Percentiles rank a stretch among this genome's conserved stretches.
Conservation (phyloP, 2,797 vertebrate species). For the Myripristis jacobus region DNA sequence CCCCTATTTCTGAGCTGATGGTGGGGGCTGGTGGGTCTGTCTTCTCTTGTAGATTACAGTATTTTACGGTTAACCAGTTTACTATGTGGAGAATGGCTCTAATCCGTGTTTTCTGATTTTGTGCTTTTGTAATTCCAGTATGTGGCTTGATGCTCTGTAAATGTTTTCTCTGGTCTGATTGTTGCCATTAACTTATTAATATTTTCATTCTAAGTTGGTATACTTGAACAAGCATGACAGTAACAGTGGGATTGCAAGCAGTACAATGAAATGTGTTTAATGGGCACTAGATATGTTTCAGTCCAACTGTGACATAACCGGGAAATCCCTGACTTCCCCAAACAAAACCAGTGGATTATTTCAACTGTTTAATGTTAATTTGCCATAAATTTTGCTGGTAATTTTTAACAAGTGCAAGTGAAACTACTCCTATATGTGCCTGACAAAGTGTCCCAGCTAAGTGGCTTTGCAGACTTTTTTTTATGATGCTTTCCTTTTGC, state of each 20-base stretch:
- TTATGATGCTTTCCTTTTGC: slow-evolving; percentile 13
- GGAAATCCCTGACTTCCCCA: slow-evolving; percentile 54
- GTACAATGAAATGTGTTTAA: background rate
- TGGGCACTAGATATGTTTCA: background rate
- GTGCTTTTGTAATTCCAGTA: background rate
- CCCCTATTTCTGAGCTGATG: background rate
- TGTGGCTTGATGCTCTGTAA: slow-evolving; percentile 1
- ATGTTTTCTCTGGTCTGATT: slow-evolving; percentile 1
- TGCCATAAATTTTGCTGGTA: slow-evolving; percentile 26
- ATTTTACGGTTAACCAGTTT: background rate
- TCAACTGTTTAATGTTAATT: slow-evolving; percentile 24
- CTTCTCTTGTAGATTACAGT: background rate
- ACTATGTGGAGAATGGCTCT: background rate
- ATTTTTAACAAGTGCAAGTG: slow-evolving; percentile 23
- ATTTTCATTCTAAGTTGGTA: slow-evolving; percentile 1
- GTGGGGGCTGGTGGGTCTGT: background rate
- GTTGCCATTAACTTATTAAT: background rate
- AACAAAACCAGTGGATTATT: background rate
- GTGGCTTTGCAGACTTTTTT: slow-evolving; percentile 20
- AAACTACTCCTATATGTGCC: slow-evolving; percentile 10
- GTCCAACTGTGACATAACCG: slow-evolving; percentile 18
- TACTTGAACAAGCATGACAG: background rate
- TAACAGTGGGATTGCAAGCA: slow-evolving; percentile 6
- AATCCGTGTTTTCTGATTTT: background rate
- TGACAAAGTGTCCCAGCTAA: slow-evolving; percentile 4